These are phyloP conservation scores for Andrena camellia DNA, from an alignment of 2,888 invertebrate genomes.

Conservation along the genomic window DNA sequence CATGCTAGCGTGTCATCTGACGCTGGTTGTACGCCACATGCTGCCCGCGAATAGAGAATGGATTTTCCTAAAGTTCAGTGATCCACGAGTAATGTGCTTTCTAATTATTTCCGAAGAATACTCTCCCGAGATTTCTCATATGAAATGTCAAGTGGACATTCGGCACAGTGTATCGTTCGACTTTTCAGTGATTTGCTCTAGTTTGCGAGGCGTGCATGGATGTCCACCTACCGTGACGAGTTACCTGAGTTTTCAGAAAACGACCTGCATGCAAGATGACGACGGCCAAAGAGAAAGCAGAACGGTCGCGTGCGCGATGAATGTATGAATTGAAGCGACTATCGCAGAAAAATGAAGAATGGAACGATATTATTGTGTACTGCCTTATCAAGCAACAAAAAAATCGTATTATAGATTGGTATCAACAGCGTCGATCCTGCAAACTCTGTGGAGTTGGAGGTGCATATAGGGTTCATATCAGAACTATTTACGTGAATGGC, in stretches of 20 bases:
- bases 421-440: background rate
- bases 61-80: too few relatives aligned
- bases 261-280: conserved; percentile 58
- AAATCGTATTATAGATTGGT: background rate
- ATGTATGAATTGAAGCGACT: conserved; percentile 43
- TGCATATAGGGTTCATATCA: too few relatives aligned
- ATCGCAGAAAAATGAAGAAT: conserved; percentile 25
- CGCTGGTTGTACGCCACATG: too few relatives aligned
- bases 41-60: too few relatives aligned
- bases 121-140: background rate
- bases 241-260: conserved; percentile 64
- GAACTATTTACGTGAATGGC: too few relatives aligned
- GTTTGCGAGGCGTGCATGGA: conserved; percentile 52
- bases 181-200: conserved; percentile 54
- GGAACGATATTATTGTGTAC: conserved; percentile 18
- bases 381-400: background rate
- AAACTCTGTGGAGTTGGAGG: too few relatives aligned
- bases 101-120: background rate
- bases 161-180: conserved; percentile 29
- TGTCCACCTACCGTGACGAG: conserved; percentile 64
- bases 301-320: conserved; percentile 55
- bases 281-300: conserved; percentile 64
- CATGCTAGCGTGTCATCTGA: too few relatives aligned
- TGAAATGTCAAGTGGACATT: conserved; percentile 8
- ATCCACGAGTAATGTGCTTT: background rate